Conservation (phyloP, 2,888 invertebrate species). For the Microchrysa polita region DNA sequence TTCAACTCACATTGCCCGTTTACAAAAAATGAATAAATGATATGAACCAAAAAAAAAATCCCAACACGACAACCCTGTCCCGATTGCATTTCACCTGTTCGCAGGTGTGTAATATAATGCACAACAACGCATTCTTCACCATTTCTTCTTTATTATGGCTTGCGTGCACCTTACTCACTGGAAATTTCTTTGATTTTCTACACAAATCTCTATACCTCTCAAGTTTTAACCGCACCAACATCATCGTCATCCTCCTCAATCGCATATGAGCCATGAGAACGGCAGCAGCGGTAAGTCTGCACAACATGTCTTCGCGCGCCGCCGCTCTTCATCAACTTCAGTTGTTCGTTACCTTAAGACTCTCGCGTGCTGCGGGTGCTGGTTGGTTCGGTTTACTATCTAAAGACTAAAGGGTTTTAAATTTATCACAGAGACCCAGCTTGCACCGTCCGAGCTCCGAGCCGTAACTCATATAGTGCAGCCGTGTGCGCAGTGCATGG, state of each 20-base stretch:
- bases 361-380: neutral
- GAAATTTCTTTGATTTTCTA: slow-evolving; percentile 42
- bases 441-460: slow-evolving; percentile 26
- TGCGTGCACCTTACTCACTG: slow-evolving; percentile 22
- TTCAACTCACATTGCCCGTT: too few relatives aligned
- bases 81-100: neutral
- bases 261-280: too few relatives aligned
- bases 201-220: slow-evolving; percentile 7
- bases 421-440: neutral
- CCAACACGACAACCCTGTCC: slow-evolving; percentile 16
- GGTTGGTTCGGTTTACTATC: too few relatives aligned
- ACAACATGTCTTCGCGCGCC: slow-evolving; percentile 3
- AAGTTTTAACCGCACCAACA: neutral
- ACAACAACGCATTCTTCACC: slow-evolving; percentile 25
- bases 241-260: too few relatives aligned
- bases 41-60: too few relatives aligned
- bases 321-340: neutral
- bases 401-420: neutral
- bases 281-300: neutral
- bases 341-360: slow-evolving; percentile 14
- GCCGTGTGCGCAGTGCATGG: neutral
- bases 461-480: too few relatives aligned
- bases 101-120: slow-evolving; percentile 24
- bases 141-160: slow-evolving; percentile 41
- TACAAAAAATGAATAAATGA: too few relatives aligned